These are phyloP conservation scores for Cacatua alba DNA, from an alignment of 2,113 vertebrate genomes.

Conservation along the genomic window DNA sequence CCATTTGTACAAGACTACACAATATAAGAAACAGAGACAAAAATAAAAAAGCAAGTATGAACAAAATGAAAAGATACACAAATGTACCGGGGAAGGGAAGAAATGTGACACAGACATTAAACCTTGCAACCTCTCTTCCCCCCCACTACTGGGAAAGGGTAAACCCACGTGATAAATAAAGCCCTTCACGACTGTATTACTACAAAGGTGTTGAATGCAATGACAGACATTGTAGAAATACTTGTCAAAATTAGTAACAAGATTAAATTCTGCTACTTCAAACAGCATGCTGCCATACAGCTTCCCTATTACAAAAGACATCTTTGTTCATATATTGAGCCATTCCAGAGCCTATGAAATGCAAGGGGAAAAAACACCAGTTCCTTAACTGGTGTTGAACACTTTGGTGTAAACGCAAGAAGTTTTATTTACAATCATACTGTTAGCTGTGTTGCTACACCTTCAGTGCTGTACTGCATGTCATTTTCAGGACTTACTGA, in stretches of 20 bases:
- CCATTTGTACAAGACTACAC: conserved; percentile 93
- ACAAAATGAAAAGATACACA: conserved; percentile 65
- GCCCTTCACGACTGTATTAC: background rate
- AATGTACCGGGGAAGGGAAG: conserved; percentile 24
- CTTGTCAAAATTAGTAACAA: conserved; percentile 58
- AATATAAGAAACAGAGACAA: conserved; percentile 83
- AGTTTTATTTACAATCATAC: background rate
- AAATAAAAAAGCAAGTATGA: conserved; percentile 76
- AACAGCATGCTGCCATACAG: background rate
- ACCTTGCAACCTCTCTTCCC: background rate
- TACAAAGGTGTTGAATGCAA: background rate
- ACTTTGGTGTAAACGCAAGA: background rate
- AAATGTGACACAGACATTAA: conserved; percentile 41
- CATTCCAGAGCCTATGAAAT: background rate
- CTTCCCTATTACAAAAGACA: background rate
- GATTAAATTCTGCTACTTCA: conserved; percentile 51
- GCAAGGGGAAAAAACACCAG: background rate
- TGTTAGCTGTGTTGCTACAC: background rate
- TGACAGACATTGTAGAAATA: conserved; percentile 9
- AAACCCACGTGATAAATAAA: background rate
- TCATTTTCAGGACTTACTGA: background rate
- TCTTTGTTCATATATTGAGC: background rate
- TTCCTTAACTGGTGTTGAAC: background rate
- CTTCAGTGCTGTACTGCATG: background rate
- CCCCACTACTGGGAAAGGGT: background rate